Base-by-base conservation (phyloP, 2,797 vertebrate species). In the Galago senegalensis region DNA sequence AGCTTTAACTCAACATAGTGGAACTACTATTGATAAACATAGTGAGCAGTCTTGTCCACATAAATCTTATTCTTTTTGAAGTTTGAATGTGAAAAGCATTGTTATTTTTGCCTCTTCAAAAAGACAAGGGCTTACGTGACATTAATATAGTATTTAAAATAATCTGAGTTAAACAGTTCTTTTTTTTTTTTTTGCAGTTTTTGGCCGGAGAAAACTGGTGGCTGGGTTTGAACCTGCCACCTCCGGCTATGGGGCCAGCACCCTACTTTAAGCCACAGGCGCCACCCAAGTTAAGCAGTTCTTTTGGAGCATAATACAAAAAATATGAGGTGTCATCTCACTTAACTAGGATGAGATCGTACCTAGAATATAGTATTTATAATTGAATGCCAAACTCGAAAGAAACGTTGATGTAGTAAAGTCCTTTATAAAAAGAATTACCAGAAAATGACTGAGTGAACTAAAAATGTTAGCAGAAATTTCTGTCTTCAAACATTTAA, bases 401-500 rank as follows among this genome's bases (percentile, higher is more conserved):
- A 67, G 34, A 16, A 53, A 76, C 14, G 18, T 88, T 83, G 18
- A 21, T 58, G 14, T 89, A 60, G 31, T 72, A 40, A 23, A 81
- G 4, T 75, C 61, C 25, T 31, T 83, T 73, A 40, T 79, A 37
- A 17, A 40, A 79, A 89, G 46, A 72, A 53, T 17, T 7, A 31
- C 13, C 58, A 65, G 83, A 87, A 61, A 31, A 63, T 81, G 67
- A 76, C 63, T 75, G 31, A 94, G 34, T 75, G 60, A 93, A 80
- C 17, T 73, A 43, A 91, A 58, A 89, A 61, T 88, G 25, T 0
- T 49, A 75, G 49, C 37, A 83, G 60, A 40, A 92, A 69, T 40
- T 77, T 86, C 29, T 92, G 0, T 87, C 46, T 77, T 65, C 56
- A 87, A 43, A 84, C 40, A 80, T 46, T 79, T 87, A 87, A 93